Conservation (phyloP, 1,140 invertebrate genomes). For the Hyposmocoma kahamanoa region DNA sequence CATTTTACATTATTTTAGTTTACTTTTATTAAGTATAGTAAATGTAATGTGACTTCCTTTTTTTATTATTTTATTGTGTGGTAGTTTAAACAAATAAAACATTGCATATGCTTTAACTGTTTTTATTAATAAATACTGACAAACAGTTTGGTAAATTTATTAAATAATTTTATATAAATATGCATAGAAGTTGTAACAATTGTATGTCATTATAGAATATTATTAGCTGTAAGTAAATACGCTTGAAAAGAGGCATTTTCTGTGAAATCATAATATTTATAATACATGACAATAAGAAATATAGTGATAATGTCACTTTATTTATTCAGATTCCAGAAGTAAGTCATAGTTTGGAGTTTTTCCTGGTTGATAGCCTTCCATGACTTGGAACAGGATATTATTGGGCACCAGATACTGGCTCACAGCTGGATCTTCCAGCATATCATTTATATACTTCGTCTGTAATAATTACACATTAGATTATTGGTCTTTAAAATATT, state of each 20-base stretch:
- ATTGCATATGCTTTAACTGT: too few relatives aligned
- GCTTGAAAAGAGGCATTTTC: too few relatives aligned
- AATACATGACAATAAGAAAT: too few relatives aligned
- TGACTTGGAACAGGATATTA: constrained; percentile 29
- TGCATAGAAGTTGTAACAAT: too few relatives aligned
- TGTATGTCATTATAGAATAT: too few relatives aligned
- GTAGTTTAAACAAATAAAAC: constrained; percentile 4
- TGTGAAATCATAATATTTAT: too few relatives aligned
- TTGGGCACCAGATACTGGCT: constrained; percentile 39
- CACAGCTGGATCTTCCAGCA: constrained; percentile 48
- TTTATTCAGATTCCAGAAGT: constrained; percentile 13
- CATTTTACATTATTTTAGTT: background rate
- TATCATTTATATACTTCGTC: constrained; percentile 37
- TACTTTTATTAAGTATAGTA: background rate
- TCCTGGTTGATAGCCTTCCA: constrained; percentile 23
- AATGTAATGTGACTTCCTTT: background rate
- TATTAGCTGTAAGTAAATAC: too few relatives aligned
- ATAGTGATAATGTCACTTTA: too few relatives aligned
- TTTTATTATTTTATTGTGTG: background rate
- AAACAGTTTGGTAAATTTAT: too few relatives aligned
- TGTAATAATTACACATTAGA: constrained; percentile 23
- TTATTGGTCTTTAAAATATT: too few relatives aligned
- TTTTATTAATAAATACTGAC: too few relatives aligned
- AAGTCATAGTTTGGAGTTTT: constrained; percentile 29
- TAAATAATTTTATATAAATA: too few relatives aligned